Conservation (phyloP, 2,888 invertebrate species). For the Drosophila hamatofila region DNA sequence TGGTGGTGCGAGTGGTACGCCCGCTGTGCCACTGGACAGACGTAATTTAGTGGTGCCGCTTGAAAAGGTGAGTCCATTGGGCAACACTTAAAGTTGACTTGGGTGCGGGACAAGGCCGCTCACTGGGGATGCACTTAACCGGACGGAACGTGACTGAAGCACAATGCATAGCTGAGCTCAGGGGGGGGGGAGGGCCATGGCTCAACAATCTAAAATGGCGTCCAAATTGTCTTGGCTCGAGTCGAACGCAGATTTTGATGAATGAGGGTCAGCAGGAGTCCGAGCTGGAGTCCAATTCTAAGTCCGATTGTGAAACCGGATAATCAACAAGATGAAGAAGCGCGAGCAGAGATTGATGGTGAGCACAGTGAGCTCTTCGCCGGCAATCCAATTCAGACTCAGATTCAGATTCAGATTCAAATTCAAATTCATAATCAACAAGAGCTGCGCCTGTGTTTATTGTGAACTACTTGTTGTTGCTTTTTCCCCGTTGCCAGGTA, state of each 20-base stretch:
- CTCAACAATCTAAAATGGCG: constrained; percentile 40
- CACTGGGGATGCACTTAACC: constrained; percentile 67
- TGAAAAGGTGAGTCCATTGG: constrained; percentile 86
- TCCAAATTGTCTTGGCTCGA: constrained; percentile 53
- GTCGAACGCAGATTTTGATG: constrained; percentile 65
- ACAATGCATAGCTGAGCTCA: constrained; percentile 29
- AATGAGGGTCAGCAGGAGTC: too few species aligned
- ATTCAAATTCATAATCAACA: constrained; percentile 44
- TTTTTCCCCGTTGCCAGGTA: constrained; percentile 86
- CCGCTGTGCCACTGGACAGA: constrained; percentile 78
- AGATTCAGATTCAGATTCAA: constrained; percentile 4
- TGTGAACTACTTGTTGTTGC: constrained; percentile 23
- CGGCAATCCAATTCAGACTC: constrained; percentile 49
- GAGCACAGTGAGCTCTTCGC: not conserved
- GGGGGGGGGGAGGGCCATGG: not conserved
- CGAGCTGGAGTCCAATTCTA: too few species aligned
- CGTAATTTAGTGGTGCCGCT: constrained; percentile 88
- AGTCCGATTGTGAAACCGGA: constrained; percentile 23
- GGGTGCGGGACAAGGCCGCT: constrained; percentile 38
- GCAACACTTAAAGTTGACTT: constrained; percentile 59
- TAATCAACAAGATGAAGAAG: constrained; percentile 37
- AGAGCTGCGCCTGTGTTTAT: constrained; percentile 22
- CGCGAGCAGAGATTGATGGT: constrained; percentile 53
- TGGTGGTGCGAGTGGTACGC: constrained; percentile 66
- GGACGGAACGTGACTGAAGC: constrained; percentile 66